A percentile compares a stretch with the other conserved stretches of the same genome.
Conservation (phyloP, 1,140 invertebrate species). For the Helicoverpa zea region DNA sequence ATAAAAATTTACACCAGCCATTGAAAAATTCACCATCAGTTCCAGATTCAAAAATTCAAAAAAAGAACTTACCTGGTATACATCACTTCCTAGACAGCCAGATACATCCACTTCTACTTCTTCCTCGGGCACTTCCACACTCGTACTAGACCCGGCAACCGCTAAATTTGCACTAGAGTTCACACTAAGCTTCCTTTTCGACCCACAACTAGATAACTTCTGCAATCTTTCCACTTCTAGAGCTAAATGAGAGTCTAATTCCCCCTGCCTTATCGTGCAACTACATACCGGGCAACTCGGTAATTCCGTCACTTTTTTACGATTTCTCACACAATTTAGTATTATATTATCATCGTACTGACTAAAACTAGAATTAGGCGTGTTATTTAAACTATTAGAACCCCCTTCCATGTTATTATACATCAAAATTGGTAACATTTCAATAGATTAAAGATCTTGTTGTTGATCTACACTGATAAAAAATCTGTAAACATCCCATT, state of each 20-base stretch:
- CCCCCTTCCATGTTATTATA: constrained; percentile 80
- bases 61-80: constrained; percentile 76
- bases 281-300: constrained; percentile 84
- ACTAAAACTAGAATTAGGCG: constrained; percentile 62
- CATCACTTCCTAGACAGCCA: constrained; percentile 81
- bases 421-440: constrained; percentile 80
- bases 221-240: constrained; percentile 81
- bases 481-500: constrained; percentile 81
- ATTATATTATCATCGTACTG: constrained; percentile 79
- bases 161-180: constrained; percentile 59
- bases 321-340: constrained; percentile 78
- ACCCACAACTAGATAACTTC: constrained; percentile 71
- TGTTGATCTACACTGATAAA: constrained; percentile 56
- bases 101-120: constrained; percentile 81
- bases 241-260: constrained; percentile 78
- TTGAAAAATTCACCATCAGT: too few species aligned
- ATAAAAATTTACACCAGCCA: too few species aligned
- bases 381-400: constrained; percentile 69
- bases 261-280: constrained; percentile 81
- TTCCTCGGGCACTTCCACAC: constrained; percentile 63
- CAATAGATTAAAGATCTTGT: constrained; percentile 61
- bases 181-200: constrained; percentile 75
- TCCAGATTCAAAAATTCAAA: background rate
- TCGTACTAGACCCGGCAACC: constrained; percentile 74
- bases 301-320: constrained; percentile 81